A percentile compares a stretch with the other conserved stretches of the same genome.
Evolutionary conservation across 1,140 invertebrate species (phyloP).

Genomic region (Drosophila ambigua): DNA sequence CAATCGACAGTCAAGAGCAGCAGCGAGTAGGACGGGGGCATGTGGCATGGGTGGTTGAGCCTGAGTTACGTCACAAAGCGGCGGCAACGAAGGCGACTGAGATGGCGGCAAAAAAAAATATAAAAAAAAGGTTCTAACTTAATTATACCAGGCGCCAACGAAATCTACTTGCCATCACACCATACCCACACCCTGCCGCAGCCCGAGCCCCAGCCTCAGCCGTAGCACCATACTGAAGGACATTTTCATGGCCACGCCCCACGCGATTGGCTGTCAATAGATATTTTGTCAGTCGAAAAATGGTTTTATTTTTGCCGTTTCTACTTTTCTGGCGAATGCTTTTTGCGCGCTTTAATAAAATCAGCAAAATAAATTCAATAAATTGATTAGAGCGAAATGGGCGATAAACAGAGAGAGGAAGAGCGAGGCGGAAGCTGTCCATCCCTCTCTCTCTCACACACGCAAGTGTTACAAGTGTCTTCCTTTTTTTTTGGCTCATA

Average conservation of each 20-base stretch:
- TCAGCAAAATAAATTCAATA: conserved; percentile 77
- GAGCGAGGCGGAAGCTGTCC: background rate
- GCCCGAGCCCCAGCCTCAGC: no score
- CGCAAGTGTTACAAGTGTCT: conserved; percentile 70
- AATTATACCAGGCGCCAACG: conserved; percentile 65
- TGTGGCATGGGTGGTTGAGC: conserved; percentile 1
- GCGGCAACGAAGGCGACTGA: conserved; percentile 3
- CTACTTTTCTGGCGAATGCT: conserved; percentile 31
- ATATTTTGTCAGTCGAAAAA: conserved; percentile 20
- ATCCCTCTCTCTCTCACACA: conserved; percentile 6
- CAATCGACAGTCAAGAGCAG: conserved; percentile 16
- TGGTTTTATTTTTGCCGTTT: conserved; percentile 26
- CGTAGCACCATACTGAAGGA: background rate
- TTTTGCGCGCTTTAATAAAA: conserved; percentile 73
- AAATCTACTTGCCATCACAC: conserved; percentile 32
- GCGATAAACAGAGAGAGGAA: background rate
- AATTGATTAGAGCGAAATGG: conserved; percentile 65
- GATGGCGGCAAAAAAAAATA: background rate
- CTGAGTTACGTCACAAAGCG: conserved; percentile 40
- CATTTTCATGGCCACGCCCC: conserved; percentile 35
- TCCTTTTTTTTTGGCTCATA: conserved; percentile 9
- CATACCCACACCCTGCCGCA: background rate
- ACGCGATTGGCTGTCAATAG: conserved; percentile 15
- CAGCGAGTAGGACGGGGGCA: no score
- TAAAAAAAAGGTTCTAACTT: conserved; percentile 69